These are phyloP conservation scores for Tangachromis dhanisi DNA, from an alignment of 2,113 vertebrate species.

Conservation along the genomic window DNA sequence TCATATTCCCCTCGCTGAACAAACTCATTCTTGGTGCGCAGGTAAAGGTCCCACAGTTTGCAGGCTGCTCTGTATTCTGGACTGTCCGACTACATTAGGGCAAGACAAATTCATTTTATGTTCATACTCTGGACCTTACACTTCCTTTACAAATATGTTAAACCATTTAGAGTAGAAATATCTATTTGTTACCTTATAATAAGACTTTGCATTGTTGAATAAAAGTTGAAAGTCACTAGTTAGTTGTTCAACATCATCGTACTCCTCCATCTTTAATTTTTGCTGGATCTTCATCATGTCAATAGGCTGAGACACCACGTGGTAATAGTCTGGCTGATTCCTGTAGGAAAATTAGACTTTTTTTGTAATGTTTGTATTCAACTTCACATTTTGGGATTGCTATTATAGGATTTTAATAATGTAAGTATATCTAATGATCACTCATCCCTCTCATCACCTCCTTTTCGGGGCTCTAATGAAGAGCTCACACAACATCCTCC, in stretches of 20 bases:
- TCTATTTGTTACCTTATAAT: slow-evolving; percentile 83
- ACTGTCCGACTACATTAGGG: slow-evolving; percentile 79
- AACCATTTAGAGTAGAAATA: neutral
- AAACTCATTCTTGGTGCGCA: slow-evolving; percentile 96
- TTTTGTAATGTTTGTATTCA: neutral
- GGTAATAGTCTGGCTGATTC: slow-evolving; percentile 98
- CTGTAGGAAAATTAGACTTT: slow-evolving; percentile 50
- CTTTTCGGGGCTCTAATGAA: slow-evolving; percentile 96
- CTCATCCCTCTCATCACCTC: slow-evolving; percentile 69
- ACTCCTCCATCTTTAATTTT: slow-evolving; percentile 98
- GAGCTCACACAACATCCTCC: slow-evolving; percentile 92
- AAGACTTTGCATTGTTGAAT: slow-evolving; percentile 94
- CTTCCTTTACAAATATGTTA: neutral
- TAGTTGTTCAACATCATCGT: slow-evolving; percentile 92
- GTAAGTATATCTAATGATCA: neutral
- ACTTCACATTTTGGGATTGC: neutral
- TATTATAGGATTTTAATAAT: neutral
- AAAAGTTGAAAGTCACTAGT: slow-evolving; percentile 93
- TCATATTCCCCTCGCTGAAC: slow-evolving; percentile 92
- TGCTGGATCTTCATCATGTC: slow-evolving; percentile 99
- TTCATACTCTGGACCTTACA: neutral
- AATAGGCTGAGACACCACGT: slow-evolving; percentile 96
- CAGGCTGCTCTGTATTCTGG: slow-evolving; percentile 93
- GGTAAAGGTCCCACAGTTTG: slow-evolving; percentile 95
- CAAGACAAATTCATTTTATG: neutral